Conservation (phyloP, 1,140 invertebrate genomes). For the Caenorhabditis remanei region DNA sequence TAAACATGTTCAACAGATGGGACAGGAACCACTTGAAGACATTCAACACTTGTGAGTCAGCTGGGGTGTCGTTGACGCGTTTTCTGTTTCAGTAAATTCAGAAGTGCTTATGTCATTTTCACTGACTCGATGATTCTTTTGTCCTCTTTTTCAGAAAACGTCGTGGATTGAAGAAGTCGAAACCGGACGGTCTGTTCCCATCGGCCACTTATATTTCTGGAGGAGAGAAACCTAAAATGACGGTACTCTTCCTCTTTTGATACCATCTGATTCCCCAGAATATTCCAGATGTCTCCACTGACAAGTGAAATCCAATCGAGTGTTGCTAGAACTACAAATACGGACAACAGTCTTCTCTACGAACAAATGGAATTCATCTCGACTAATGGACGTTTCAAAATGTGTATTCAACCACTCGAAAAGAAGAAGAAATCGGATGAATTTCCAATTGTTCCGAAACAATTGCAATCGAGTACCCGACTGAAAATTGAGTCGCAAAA, state of each 20-base stretch:
- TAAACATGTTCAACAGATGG: no score
- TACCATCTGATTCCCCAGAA: neutral
- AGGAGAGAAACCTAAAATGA: neutral
- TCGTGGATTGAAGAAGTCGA: neutral
- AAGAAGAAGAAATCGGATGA: neutral
- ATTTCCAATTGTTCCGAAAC: conserved; percentile 12
- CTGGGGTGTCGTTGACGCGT: neutral
- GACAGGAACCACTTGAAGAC: neutral
- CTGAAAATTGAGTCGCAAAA: neutral
- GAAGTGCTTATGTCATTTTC: neutral
- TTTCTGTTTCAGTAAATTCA: neutral
- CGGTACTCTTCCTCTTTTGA: neutral
- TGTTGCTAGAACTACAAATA: neutral
- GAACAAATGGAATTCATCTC: conserved; percentile 19
- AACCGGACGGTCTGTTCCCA: neutral
- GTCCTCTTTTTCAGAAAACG: neutral
- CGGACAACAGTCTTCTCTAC: neutral
- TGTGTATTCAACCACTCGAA: neutral
- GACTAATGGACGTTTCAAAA: neutral
- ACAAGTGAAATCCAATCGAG: neutral
- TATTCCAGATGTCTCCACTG: conserved; percentile 4
- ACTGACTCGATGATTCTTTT: no score
- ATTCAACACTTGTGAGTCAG: neutral
- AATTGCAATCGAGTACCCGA: conserved; percentile 31
- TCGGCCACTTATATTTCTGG: neutral